phyloP scores from a whole-genome alignment of 2,113 vertebrate species.

The Nesogale talazaci region DNA sequence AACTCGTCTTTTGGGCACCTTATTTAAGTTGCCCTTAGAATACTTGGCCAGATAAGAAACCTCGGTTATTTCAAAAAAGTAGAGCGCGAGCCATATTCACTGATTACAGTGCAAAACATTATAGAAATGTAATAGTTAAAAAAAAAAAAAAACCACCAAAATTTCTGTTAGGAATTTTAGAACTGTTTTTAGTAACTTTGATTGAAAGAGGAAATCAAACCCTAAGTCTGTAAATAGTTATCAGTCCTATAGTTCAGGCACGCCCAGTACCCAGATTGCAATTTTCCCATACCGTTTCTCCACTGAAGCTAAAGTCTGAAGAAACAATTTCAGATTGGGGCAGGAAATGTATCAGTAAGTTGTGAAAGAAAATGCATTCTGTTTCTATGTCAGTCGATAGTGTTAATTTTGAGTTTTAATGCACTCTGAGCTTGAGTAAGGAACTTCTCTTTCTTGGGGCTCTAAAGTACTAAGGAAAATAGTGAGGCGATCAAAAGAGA shows the following conservation, averaged over 20 bases:
- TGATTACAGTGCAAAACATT: not conserved
- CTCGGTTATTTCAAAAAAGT: not conserved
- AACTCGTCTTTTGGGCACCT: not conserved
- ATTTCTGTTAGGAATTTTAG: too few species aligned
- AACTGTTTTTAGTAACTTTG: too few species aligned
- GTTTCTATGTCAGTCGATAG: not conserved
- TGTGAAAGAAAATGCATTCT: not conserved
- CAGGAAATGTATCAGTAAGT: not conserved
- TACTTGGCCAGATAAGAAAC: not conserved
- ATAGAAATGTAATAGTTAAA: conserved; percentile 28
- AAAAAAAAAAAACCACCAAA: not conserved
- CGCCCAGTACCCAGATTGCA: not conserved
- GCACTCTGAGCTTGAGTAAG: not conserved
- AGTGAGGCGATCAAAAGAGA: not conserved
- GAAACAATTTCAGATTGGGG: not conserved
- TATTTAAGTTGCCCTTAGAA: not conserved
- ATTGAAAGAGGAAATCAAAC: conserved; percentile 17
- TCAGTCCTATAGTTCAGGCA: not conserved
- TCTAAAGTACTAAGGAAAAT: conserved; percentile 6
- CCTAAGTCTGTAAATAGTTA: conserved; percentile 22
- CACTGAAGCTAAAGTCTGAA: conserved; percentile 6
- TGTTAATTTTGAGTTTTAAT: conserved; percentile 13
- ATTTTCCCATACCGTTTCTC: conserved; percentile 43
- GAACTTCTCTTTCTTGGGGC: not conserved
- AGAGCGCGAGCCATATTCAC: not conserved